Base-by-base conservation (phyloP, 1,140 invertebrate genomes). In the Heliconius eleuchia region DNA sequence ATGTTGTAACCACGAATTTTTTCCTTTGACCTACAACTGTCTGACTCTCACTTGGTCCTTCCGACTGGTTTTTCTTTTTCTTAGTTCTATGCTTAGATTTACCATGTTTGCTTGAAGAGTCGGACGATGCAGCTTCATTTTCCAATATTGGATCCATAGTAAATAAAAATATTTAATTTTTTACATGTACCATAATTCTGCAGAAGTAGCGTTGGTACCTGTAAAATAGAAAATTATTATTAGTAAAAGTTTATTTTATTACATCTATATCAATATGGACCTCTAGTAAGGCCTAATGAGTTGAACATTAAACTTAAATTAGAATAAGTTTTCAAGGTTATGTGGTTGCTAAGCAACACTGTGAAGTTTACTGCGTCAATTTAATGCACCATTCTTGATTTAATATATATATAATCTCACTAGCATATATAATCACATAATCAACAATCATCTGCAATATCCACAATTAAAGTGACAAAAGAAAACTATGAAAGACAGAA, bases 121-220 rank as follows among this genome's bases (percentile, higher is more conserved):
- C 93, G 42, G 91, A 85, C 27, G 91, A 85, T 74, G 92, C 90
- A 79, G 87, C 83, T 87, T 94, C 93, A 89, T 93, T 94, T 93
- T 94, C 93, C 86, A 94, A 88, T 80, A 94, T 94, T 76, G 93
- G 93, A 89, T 94, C 93, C 93, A 94, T 94, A 75, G 87, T 79
- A 82, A 79, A 85, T 76, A 84, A 74, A 83, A 86, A 42, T 81
- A 46, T 81, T 78, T 81, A 80, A 86, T 84, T 85, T 52, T 72
- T 74, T 89, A 87, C 88, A 85, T 86, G 80, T 83, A 87, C 87
- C 90, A 92, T 91, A 89, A 88, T 92, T 87, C 86, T 81, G 80
- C 81, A 79, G 74, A 80, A 79, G 73, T 80, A 76, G 74, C 86
- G 71, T 52, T 80, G 80, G 80, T 89, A 92, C 88, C 92, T 94